Base-by-base conservation (phyloP, 30 jellyfish, hydroid and myxozoan species). In the Chironex yamaguchii region DNA sequence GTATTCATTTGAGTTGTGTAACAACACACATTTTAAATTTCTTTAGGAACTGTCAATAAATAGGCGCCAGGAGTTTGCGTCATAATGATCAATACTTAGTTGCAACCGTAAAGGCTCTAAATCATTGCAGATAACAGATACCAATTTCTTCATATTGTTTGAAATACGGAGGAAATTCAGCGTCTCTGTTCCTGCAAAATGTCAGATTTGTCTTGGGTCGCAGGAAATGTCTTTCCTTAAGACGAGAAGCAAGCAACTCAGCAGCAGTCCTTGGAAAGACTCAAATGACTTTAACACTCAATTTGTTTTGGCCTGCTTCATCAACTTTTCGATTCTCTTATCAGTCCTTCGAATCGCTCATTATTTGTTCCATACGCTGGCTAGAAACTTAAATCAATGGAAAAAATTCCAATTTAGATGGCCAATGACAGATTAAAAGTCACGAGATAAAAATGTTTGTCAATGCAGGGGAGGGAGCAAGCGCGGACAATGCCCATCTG, bases 1-100 rank as follows among this genome's bases (percentile, higher is more conserved):
- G 34, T 65, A 82, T 25, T 2, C 27, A 11, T 62, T 79, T 14
- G 34, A n/a, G 90, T 65, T 79, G 71, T 79, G 87, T 33, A 79
- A 76, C 67, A 79, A 63, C 21, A 79, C 90, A 11, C 71, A 62
- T 65, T 79, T 79, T 22, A 79, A 65, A 26, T 34, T 62, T 1
- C 90, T 2, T 33, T 54, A 53, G 36, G 30, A 64, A 36, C 90
- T 79, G 68, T 53, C 87, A 1, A 79, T 79, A 42, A 79, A 63
- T 13, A 79, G 29, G 63, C 90, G 76, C 87, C 90, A 79, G 3
- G 81, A 67, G 72, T 33, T 27, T 11, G 70, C 0, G 21, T 30
- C 73, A 67, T 67, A 67, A 27, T 67, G 17, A 26, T 67, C 81
- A 67, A 27, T 30, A 33, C 81, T 58, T 12, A 67, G 81, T 4